Evolutionary conservation across 2,113 vertebrate genomes (phyloP).

Genomic region (Paramisgurnus dabryanus): DNA sequence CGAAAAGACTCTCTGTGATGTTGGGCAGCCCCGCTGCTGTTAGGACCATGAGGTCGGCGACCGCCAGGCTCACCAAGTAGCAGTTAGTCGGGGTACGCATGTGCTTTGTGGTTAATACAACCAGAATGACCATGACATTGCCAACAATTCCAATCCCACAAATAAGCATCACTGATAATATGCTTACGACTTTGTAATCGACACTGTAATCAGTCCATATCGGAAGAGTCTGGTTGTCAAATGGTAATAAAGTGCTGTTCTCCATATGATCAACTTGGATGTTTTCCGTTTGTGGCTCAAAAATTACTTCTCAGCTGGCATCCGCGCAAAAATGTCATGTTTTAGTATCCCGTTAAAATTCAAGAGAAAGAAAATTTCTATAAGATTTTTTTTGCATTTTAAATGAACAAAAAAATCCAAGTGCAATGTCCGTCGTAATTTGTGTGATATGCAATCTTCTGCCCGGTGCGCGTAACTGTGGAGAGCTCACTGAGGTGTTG

Average conservation of each 20-base stretch:
- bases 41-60: constrained; percentile 93
- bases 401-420: not conserved
- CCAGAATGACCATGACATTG: constrained; percentile 95
- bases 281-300: not conserved
- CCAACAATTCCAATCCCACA: constrained; percentile 93
- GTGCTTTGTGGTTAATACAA: constrained; percentile 94
- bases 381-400: not conserved
- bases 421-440: constrained; percentile 27
- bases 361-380: not conserved
- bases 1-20: constrained; percentile 89
- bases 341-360: not conserved
- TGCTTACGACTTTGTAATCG: constrained; percentile 88
- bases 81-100: constrained; percentile 99
- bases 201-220: constrained; percentile 75
- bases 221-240: constrained; percentile 78
- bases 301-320: not conserved
- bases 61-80: constrained; percentile 94
- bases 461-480: constrained; percentile 30
- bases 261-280: constrained; percentile 67
- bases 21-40: constrained; percentile 94
- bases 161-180: constrained; percentile 85
- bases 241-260: constrained; percentile 74
- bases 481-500: constrained; percentile 26
- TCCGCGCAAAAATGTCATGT: constrained; percentile 15
- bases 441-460: constrained; percentile 7